Conservation (phyloP, 2,888 invertebrate genomes). For the Drosophila pseudotalamancana region DNA sequence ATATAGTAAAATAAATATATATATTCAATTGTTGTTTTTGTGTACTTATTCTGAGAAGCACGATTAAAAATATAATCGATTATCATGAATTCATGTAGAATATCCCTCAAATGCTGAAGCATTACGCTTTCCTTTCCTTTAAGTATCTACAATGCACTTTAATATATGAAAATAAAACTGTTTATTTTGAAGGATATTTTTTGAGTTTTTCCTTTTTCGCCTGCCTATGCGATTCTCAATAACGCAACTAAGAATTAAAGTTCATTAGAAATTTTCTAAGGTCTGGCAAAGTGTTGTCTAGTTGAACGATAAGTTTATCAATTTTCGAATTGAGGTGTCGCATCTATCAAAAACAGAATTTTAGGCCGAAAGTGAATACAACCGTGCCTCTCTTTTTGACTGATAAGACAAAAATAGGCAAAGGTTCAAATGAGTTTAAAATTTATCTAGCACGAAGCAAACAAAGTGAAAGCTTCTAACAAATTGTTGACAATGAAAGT, state of each 20-base stretch:
- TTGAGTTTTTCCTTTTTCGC: too few species aligned
- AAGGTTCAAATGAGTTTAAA: slow-evolving; percentile 33
- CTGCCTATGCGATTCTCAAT: too few species aligned
- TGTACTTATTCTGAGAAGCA: too few species aligned
- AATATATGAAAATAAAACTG: too few species aligned
- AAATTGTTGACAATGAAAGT: slow-evolving; percentile 20
- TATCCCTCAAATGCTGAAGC: too few species aligned
- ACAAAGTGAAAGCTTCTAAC: slow-evolving; percentile 9
- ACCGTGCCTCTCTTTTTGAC: slow-evolving; percentile 13
- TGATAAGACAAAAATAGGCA: slow-evolving; percentile 28
- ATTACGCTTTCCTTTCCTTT: too few species aligned
- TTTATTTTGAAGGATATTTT: too few species aligned
- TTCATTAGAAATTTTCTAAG: neutral
- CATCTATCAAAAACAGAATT: neutral
- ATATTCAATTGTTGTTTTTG: too few species aligned
- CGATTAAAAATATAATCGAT: too few species aligned
- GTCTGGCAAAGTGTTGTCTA: neutral
- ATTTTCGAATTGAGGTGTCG: neutral
- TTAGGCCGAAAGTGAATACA: neutral
- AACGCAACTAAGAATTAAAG: too few species aligned
- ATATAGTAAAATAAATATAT: too few species aligned
- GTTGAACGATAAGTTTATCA: neutral
- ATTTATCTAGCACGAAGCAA: slow-evolving; percentile 13
- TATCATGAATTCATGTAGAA: neutral
- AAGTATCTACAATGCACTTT: too few species aligned